Conservation (phyloP, 2,797 vertebrate species). For the Galaxias olidus region DNA sequence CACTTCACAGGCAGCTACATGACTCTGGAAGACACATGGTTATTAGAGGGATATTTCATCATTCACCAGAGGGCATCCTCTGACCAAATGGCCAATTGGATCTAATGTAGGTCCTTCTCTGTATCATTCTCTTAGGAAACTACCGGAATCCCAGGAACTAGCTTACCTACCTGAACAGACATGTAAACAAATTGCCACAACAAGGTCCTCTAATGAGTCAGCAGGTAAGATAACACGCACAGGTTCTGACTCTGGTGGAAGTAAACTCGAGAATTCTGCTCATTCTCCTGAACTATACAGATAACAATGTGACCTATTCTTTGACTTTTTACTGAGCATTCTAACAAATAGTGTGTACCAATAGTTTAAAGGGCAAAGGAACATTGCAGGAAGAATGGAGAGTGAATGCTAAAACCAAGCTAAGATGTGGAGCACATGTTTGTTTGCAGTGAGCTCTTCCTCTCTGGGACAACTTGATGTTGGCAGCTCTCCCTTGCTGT, state of each 20-base stretch:
- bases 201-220: too few relatives aligned
- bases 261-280: background rate
- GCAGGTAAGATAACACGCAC: background rate
- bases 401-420: slow-evolving; percentile 5
- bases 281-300: background rate
- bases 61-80: background rate
- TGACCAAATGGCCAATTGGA: background rate
- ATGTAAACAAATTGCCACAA: background rate
- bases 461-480: slow-evolving; percentile 13
- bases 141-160: background rate
- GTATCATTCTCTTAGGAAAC: slow-evolving; percentile 11
- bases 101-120: slow-evolving; percentile 4
- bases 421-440: slow-evolving; percentile 10
- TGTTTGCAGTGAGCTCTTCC: slow-evolving; percentile 18
- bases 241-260: background rate
- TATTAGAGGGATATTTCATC: slow-evolving; percentile 26
- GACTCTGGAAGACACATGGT: slow-evolving; percentile 20
- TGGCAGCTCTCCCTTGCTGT: slow-evolving; percentile 45
- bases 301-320: slow-evolving; percentile 8
- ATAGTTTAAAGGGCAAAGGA: slow-evolving; percentile 35
- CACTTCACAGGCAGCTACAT: slow-evolving; percentile 11
- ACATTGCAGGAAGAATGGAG: background rate
- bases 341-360: slow-evolving; percentile 10
- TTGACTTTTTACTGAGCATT: slow-evolving; percentile 18
- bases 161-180: background rate